Percentiles rank a stretch among this genome's conserved stretches.
Evolutionary conservation across 2,113 vertebrate genomes (phyloP).

Genomic region (Antigone vipio): DNA sequence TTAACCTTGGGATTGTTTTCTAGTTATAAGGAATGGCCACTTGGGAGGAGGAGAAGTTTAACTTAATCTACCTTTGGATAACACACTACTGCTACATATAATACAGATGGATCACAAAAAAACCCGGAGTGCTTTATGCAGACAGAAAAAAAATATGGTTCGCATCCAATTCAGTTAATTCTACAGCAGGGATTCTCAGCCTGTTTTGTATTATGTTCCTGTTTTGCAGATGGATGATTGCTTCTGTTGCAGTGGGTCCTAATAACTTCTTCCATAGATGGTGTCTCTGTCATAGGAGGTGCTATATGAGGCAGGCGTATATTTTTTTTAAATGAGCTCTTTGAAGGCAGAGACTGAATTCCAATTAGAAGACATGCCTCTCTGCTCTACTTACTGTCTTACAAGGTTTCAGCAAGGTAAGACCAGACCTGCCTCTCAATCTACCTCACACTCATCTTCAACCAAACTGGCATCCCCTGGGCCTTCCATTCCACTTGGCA

Average conservation of each 20-base stretch:
- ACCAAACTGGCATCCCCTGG: accelerated
- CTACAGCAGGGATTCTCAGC: not conserved
- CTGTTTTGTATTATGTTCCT: not conserved
- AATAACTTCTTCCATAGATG: not conserved
- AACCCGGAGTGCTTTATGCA: not conserved
- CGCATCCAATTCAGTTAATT: not conserved
- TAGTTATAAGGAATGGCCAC: not conserved
- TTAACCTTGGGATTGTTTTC: slow-evolving; percentile 3
- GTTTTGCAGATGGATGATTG: not conserved
- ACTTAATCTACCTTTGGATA: slow-evolving; percentile 14
- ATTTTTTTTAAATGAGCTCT: not conserved
- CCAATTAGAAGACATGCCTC: not conserved
- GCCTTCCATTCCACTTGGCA: not conserved
- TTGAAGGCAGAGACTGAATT: not conserved
- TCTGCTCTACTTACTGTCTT: not conserved
- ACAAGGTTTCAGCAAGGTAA: not conserved
- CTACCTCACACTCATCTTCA: not conserved
- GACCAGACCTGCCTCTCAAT: not conserved
- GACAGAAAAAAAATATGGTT: not conserved
- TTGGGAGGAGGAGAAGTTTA: not conserved
- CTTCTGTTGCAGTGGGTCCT: not conserved
- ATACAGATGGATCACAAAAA: not conserved
- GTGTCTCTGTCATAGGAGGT: not conserved
- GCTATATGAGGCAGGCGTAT: not conserved
- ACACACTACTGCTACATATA: not conserved